These are phyloP conservation scores for Conger conger DNA, from an alignment of 2,113 vertebrate species.

Conservation along the genomic window DNA sequence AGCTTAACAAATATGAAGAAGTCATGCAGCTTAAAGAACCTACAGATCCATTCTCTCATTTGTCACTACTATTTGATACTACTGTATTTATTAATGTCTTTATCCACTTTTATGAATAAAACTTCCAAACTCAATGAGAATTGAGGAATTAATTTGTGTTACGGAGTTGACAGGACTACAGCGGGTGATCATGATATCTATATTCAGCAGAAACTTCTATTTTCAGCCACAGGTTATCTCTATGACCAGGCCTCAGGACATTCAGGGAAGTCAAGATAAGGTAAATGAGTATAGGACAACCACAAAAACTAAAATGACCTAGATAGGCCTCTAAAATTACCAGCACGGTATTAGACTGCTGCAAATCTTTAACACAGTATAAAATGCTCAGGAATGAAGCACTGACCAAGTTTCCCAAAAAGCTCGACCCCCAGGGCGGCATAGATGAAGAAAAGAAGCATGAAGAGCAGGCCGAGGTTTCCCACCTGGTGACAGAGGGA, in stretches of 20 bases:
- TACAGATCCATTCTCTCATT: too few species aligned
- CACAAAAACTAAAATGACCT: neutral
- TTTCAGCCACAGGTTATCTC: too few species aligned
- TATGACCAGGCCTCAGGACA: neutral
- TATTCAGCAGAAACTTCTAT: too few species aligned
- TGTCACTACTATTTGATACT: too few species aligned
- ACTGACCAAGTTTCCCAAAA: slow-evolving; percentile 96
- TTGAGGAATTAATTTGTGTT: too few species aligned
- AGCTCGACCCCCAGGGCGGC: slow-evolving; percentile 98
- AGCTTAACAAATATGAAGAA: too few species aligned
- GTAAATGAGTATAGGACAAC: neutral
- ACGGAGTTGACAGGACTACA: too few species aligned
- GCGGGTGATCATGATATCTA: too few species aligned
- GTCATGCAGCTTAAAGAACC: too few species aligned
- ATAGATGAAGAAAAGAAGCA: slow-evolving; percentile 99
- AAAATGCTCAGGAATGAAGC: neutral
- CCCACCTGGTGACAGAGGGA: slow-evolving; percentile 81
- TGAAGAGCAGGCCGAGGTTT: slow-evolving; percentile 98
- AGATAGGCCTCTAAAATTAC: neutral
- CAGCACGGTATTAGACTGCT: neutral
- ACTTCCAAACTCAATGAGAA: too few species aligned
- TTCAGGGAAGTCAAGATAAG: neutral
- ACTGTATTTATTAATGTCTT: too few species aligned
- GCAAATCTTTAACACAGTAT: neutral
- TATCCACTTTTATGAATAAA: too few species aligned